Percentiles rank a stretch among this genome's conserved stretches.
These are phyloP conservation scores for Emydocephalus ijimae DNA, from an alignment of 2,113 vertebrate species.

Conservation along the genomic window DNA sequence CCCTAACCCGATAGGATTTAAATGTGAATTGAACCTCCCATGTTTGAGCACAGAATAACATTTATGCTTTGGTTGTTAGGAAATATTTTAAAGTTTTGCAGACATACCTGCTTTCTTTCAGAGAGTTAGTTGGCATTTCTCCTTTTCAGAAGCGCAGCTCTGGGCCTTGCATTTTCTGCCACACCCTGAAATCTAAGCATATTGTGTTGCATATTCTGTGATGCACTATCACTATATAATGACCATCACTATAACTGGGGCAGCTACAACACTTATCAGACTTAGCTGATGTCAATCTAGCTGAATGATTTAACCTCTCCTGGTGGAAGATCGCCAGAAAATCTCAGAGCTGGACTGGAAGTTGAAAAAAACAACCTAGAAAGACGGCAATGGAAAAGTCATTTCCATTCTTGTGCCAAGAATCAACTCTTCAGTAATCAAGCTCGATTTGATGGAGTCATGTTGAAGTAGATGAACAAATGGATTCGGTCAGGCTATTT, in stretches of 20 bases:
- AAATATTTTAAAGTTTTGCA: neutral
- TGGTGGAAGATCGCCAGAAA: neutral
- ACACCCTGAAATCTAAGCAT: neutral
- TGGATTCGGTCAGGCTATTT: neutral
- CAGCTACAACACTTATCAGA: neutral
- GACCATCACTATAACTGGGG: neutral
- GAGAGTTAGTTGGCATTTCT: neutral
- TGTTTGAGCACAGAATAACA: neutral
- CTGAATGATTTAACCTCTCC: neutral
- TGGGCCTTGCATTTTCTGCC: neutral
- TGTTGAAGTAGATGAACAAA: neutral
- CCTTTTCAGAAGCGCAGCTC: fast-evolving
- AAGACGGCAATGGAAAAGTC: neutral
- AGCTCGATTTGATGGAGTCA: neutral
- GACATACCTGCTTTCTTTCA: neutral
- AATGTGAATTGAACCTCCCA: neutral
- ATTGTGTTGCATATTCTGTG: neutral
- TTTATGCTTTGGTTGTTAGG: neutral
- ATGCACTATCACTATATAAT: neutral
- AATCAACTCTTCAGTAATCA: neutral
- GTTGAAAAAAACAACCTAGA: neutral
- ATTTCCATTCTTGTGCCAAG: neutral
- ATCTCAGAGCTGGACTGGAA: neutral
- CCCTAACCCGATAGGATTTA: neutral
- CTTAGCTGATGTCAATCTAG: neutral